Conservation (phyloP, 2,113 vertebrate genomes). For the Genyomyrus donnyi region DNA sequence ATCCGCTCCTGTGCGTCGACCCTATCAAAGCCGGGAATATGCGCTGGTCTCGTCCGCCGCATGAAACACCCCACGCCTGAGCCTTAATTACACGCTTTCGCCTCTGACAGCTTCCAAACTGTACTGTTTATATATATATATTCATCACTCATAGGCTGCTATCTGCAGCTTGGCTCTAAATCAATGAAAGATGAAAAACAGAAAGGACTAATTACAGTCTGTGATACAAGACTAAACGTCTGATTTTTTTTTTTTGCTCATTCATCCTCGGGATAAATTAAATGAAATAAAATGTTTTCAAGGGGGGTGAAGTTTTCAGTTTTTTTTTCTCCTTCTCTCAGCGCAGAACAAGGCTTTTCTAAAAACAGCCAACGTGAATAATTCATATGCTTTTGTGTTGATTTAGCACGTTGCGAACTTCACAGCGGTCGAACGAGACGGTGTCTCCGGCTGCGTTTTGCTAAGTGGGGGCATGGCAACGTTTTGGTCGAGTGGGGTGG, state of each 20-base stretch:
- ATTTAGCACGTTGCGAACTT: conserved; percentile 41
- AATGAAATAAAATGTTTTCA: conserved; percentile 38
- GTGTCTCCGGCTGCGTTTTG: conserved; percentile 15
- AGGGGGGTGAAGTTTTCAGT: conserved; percentile 20
- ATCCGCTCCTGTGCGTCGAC: conserved; percentile 17
- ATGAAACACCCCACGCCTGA: conserved; percentile 43
- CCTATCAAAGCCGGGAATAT: conserved; percentile 9
- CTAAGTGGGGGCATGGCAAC: conserved; percentile 6
- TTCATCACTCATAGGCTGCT: conserved; percentile 43
- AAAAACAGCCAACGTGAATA: conserved; percentile 46
- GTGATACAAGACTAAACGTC: conserved; percentile 39
- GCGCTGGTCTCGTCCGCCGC: conserved; percentile 30
- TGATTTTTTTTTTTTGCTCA: conserved; percentile 22
- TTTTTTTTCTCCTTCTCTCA: conserved; percentile 29
- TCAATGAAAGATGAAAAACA: conserved; percentile 47
- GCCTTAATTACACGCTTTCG: conserved; percentile 50
- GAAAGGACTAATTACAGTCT: conserved; percentile 50
- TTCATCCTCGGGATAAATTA: conserved; percentile 41
- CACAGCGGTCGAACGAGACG: conserved; percentile 32
- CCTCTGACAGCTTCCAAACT: conserved; percentile 34
- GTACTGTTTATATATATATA: conserved; percentile 29
- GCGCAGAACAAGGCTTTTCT: conserved; percentile 40
- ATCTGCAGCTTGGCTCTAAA: conserved; percentile 40
- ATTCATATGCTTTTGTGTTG: conserved; percentile 56
- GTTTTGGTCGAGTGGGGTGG: conserved; percentile 19